Evolutionary conservation across 1,140 invertebrate genomes (phyloP), one percentile per base, ranked within the genome.

Genomic region (Caenorhabditis inopinata): DNA sequence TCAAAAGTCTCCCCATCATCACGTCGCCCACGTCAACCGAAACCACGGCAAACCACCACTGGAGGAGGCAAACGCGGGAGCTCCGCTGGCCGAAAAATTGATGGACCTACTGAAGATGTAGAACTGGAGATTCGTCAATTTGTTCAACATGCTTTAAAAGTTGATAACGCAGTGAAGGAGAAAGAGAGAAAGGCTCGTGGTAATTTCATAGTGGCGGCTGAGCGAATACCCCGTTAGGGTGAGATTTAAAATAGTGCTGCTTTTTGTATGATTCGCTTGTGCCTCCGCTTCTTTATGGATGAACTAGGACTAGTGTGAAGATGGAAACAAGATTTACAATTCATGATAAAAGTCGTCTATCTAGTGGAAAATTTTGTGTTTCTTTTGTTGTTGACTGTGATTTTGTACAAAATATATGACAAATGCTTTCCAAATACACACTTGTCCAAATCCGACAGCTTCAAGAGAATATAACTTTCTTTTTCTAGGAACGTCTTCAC

Each of bases 151-250:
- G 58, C 58, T 11, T 2, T 68, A 32, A 38, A 68, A 68, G 58
- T 68, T 0, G 58, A 68, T 25, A 68, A 68, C 21, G 58, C 58
- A 7, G 58, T 68, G 1, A 68, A 68, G 21, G 58, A 68, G n/a
- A 68, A 38, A 21, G 58, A 68, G 58, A 38, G 58, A 68, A 68
- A 68, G 58, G 58, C 32, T 68, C 32, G 58, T 68, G 58, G 58
- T 35, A 58, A 58, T 58, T 58, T 58, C 25, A 18, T 58, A 16
- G 51, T 29, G 3, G 49, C n/a, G 14, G 51, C 51, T 23, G 48
- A 51, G n/a, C 48, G 48, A 23, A 51, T 51, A 21, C 48, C 51
- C 51, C 38, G 38, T 42, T 42, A 42, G 27, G 16, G 27, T 58
- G 51, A 58, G 51, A 58, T 1, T 12, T 47, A 16, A 47, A 47